Conservation (phyloP, 2,797 vertebrate species). For the Salmo trutta region DNA sequence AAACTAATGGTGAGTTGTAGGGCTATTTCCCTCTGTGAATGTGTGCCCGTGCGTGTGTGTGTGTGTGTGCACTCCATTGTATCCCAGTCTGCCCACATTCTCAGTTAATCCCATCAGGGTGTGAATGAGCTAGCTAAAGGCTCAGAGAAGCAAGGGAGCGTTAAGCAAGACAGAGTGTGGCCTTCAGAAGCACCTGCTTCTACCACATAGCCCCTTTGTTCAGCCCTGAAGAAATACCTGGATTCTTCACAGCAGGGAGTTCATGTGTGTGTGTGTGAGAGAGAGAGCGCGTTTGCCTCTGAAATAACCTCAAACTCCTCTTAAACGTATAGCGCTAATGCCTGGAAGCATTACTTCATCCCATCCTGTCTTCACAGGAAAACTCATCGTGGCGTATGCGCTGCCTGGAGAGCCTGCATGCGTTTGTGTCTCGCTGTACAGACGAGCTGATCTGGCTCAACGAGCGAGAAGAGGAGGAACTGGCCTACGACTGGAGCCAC, state of each 20-base stretch:
- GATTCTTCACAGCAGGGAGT: neutral
- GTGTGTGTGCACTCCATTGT: neutral
- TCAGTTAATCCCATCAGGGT: constrained; percentile 58
- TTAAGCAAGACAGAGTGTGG: neutral
- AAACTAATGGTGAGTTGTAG: constrained; percentile 87
- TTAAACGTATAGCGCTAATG: neutral
- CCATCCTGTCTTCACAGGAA: constrained; percentile 77
- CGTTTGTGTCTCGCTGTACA: constrained; percentile 90
- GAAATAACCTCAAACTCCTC: neutral
- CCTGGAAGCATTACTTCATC: neutral
- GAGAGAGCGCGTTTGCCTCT: neutral
- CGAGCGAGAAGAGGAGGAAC: constrained; percentile 97
- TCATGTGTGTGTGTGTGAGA: no score
- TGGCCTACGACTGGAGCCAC: constrained; percentile 96
- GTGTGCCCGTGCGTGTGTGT: neutral
- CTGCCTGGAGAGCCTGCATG: constrained; percentile 89
- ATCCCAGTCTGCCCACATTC: neutral
- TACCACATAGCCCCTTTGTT: constrained; percentile 11
- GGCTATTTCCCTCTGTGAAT: neutral
- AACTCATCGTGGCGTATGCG: constrained; percentile 91
- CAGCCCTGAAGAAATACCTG: neutral
- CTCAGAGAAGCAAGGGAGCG: no score
- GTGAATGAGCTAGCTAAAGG: constrained; percentile 33
- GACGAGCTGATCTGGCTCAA: constrained; percentile 98
- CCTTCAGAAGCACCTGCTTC: constrained; percentile 37